Base-by-base conservation (phyloP, 2,888 invertebrate genomes). In the Sericinus montela region DNA sequence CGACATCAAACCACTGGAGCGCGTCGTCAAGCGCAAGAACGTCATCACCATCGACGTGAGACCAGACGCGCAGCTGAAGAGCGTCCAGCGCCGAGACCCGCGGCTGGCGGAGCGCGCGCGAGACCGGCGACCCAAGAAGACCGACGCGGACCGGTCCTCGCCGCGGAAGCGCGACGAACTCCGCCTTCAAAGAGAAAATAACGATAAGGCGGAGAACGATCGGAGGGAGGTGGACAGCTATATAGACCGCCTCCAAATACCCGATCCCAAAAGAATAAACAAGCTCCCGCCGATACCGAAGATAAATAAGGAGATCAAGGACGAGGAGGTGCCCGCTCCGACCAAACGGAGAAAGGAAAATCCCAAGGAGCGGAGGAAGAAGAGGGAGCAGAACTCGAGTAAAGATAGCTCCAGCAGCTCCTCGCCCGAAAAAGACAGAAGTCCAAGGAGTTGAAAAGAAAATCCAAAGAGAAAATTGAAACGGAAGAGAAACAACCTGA, bases 41-140 rank as follows among this genome's bases (percentile, higher is more conserved):
- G 85, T 81, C 53, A 82, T 87, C 65, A 87, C 85, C n/a, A 82
- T 86, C 25, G 87, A 87, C 68, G 87, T 87, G 6, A 59, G 70
- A 0, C 69, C 69, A 5, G 76, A 72, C 36, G 61, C 53, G 3
- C 44, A 46, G 6, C 39, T 44, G 8, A 43, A 29, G 13, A 48
- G 25, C 40, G 52, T 36, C 41, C 57, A 53, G 15, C 57, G 56
- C 1, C 63, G 69, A 14, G 65, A 63, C 28, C 64, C 76, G 11
- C 60, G 69, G 2, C 60, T 67, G 38, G 61, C 56, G 3, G 57
- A 56, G 6, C 56, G 58, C 8, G 19, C 35, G 5, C 35, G 54
- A 19, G 35, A 39, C 8, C 29, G 39, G n/a, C 46, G 52, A 10
- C 38, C 48, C 11, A 47, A 53, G 1, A 51, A 41, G 28, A 25